Evolutionary conservation across 2,113 vertebrate species (phyloP).

Genomic region (Equus quagga): DNA sequence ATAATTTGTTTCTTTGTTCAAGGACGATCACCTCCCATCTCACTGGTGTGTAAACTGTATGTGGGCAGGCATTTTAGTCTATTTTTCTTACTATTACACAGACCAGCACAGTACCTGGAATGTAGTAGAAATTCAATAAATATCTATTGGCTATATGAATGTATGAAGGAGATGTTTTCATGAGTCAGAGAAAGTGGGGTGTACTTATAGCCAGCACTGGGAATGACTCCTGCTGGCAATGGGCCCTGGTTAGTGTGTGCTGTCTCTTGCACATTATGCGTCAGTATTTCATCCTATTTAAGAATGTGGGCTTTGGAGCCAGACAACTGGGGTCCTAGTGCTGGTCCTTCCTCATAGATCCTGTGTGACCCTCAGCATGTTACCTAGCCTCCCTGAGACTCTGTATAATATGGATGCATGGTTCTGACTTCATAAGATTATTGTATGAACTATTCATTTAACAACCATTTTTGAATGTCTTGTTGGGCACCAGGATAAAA

Average conservation of each 20-base stretch:
- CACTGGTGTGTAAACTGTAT: accelerated
- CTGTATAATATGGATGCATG: not conserved
- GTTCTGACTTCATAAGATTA: not conserved
- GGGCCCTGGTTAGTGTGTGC: accelerated
- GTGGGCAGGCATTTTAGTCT: not conserved
- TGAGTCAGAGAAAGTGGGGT: not conserved
- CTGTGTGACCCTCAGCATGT: not conserved
- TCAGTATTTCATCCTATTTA: not conserved
- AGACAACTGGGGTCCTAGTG: not conserved
- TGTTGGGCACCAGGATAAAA: not conserved
- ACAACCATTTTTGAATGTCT: not conserved
- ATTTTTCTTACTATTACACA: not conserved
- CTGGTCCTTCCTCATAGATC: not conserved
- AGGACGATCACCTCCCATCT: not conserved
- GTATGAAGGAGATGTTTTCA: not conserved
- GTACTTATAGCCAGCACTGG: not conserved
- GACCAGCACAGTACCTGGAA: not conserved
- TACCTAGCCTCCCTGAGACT: not conserved
- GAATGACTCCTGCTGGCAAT: not conserved
- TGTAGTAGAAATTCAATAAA: not conserved
- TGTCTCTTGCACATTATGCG: not conserved
- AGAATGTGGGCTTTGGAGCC: not conserved
- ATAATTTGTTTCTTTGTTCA: not conserved
- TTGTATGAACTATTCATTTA: not conserved
- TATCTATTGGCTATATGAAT: not conserved